Conservation (phyloP, 2,797 vertebrate species). For the Babyrousa celebensis region DNA sequence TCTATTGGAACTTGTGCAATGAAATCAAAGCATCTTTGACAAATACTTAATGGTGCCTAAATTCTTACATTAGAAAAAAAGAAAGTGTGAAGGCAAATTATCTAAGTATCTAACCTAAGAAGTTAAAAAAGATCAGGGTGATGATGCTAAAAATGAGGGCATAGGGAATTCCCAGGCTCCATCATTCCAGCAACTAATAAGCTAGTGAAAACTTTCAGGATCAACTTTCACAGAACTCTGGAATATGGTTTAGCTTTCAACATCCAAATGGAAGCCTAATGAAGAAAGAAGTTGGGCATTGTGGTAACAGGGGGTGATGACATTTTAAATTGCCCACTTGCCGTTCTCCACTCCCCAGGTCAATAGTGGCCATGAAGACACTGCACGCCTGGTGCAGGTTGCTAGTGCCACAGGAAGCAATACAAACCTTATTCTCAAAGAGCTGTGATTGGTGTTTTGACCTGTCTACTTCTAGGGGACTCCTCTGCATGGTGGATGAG, state of each 20-base stretch:
- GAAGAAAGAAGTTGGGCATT: background rate
- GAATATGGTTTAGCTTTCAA: background rate
- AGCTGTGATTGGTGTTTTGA: background rate
- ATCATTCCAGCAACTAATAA: background rate
- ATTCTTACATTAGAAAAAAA: background rate
- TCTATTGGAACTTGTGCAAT: background rate
- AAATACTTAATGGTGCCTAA: background rate
- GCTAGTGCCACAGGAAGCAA: background rate
- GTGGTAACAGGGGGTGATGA: background rate
- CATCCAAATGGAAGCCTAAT: background rate
- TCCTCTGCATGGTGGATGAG: background rate
- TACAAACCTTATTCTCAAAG: background rate
- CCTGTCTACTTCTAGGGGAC: background rate
- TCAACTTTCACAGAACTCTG: background rate
- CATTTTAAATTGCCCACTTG: background rate
- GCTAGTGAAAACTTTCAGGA: background rate
- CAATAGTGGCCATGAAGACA: background rate
- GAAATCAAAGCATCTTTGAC: slow-evolving; percentile 8
- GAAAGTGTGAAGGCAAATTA: background rate
- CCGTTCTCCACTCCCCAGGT: background rate
- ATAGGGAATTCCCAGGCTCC: background rate
- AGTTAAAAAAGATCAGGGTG: background rate
- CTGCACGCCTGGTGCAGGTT: background rate
- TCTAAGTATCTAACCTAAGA: background rate
- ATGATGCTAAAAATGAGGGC: background rate